phyloP scores from a whole-genome alignment of 2,797 vertebrate species.

The Danionella dracula region DNA sequence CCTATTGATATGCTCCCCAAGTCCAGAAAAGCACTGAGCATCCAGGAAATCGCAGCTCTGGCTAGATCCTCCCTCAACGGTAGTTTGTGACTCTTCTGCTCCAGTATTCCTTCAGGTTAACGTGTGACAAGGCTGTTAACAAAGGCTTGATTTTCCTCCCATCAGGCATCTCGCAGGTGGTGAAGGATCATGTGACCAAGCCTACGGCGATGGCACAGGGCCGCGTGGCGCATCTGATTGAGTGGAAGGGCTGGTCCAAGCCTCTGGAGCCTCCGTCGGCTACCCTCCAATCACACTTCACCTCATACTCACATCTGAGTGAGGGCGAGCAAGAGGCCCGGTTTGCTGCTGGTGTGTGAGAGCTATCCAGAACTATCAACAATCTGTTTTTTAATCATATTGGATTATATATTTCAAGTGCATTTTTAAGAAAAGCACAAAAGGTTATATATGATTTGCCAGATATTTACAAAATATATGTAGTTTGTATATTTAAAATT shows the following conservation, averaged over 20 bases:
- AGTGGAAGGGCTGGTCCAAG: constrained; percentile 98
- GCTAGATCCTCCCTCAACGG: constrained; percentile 95
- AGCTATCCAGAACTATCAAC: too few species aligned
- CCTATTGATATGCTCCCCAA: constrained; percentile 96
- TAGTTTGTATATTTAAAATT: too few species aligned
- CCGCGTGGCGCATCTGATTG: constrained; percentile 93
- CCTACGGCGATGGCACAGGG: constrained; percentile 97
- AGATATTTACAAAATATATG: too few species aligned
- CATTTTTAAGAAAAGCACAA: too few species aligned
- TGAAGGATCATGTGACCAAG: constrained; percentile 97
- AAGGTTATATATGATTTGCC: too few species aligned
- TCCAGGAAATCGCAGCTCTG: constrained; percentile 95
- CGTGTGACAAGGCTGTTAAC: not conserved
- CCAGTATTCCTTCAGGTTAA: too few species aligned
- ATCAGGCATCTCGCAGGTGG: constrained; percentile 91
- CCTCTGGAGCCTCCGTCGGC: constrained; percentile 72
- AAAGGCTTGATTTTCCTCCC: not conserved
- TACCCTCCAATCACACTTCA: constrained; percentile 85
- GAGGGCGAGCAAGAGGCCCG: constrained; percentile 96
- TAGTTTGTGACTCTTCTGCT: constrained; percentile 59
- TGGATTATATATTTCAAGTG: too few species aligned
- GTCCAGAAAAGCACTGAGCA: constrained; percentile 90
- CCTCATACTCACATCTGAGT: constrained; percentile 88
- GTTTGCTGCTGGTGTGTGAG: constrained; percentile 89
- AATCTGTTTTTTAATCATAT: too few species aligned